These are phyloP conservation scores for Odontocerum albicorne DNA, from an alignment of 2,888 invertebrate genomes.

Conservation along the genomic window DNA sequence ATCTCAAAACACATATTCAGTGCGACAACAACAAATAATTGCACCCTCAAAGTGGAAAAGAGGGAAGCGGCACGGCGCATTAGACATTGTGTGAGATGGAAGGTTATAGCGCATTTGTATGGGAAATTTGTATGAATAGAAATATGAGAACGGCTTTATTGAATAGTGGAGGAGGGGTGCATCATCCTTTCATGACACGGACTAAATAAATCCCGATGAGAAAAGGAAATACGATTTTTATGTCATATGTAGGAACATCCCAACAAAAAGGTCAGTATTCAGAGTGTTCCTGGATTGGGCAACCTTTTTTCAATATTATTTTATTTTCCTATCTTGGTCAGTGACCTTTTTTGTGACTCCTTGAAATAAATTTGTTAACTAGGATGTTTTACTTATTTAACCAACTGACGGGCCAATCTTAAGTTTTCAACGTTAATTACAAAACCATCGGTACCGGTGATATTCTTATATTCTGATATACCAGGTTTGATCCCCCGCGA, in stretches of 20 bases:
- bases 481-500: too few relatives aligned
- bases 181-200: constrained; percentile 6
- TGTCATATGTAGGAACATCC: neutral
- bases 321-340: too few relatives aligned
- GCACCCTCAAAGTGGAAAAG: constrained; percentile 10
- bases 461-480: too few relatives aligned
- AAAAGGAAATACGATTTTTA: constrained; percentile 10
- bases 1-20: neutral
- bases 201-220: constrained; percentile 5
- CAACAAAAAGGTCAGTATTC: too few relatives aligned
- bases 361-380: too few relatives aligned
- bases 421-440: too few relatives aligned
- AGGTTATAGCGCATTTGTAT: constrained; percentile 22
- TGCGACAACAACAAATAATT: constrained; percentile 24
- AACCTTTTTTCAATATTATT: too few relatives aligned
- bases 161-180: constrained; percentile 22
- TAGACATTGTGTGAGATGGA: constrained; percentile 21
- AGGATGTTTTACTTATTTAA: too few relatives aligned
- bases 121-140: constrained; percentile 18
- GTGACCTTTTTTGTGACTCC: too few relatives aligned
- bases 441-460: too few relatives aligned
- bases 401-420: too few relatives aligned
- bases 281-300: too few relatives aligned
- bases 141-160: constrained; percentile 20
- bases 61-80: constrained; percentile 6